A percentile compares a stretch with the other conserved stretches of the same genome.
Conservation (phyloP, 2,113 vertebrate genomes). For the Oreochromis aureus region DNA sequence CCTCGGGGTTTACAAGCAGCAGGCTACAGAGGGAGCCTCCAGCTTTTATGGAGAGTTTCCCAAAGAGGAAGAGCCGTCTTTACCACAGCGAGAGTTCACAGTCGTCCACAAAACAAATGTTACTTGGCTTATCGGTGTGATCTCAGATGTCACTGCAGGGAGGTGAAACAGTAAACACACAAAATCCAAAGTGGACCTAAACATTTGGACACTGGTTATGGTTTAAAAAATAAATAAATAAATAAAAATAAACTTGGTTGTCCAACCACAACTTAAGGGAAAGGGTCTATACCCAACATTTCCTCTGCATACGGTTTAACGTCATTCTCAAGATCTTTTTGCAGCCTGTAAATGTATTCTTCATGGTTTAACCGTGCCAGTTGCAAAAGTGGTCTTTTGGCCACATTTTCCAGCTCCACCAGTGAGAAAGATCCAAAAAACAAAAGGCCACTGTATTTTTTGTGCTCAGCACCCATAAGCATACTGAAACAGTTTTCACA, state of each 20-base stretch:
- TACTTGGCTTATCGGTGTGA: background rate
- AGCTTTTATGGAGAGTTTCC: slow-evolving; percentile 28
- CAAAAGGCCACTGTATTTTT: background rate
- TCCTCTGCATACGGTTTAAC: rapidly evolving
- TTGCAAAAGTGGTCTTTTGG: background rate
- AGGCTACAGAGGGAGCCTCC: slow-evolving; percentile 30
- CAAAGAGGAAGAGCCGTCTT: slow-evolving; percentile 7
- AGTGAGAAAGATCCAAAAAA: background rate
- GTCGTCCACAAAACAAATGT: background rate
- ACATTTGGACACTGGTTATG: background rate
- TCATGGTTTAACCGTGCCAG: background rate
- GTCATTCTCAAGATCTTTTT: background rate
- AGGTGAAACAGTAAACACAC: background rate
- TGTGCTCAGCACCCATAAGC: background rate
- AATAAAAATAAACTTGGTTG: background rate
- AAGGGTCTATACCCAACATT: background rate
- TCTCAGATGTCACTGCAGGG: background rate
- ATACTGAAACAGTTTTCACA: background rate
- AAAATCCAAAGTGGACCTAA: background rate
- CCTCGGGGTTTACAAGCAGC: slow-evolving; percentile 36
- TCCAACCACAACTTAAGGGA: background rate
- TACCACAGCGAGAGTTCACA: background rate
- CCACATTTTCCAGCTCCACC: background rate
- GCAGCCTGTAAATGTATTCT: background rate
- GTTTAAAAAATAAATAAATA: background rate